phyloP scores from a whole-genome alignment of 2,797 vertebrate species.

The Cephalopachus bancanus region DNA sequence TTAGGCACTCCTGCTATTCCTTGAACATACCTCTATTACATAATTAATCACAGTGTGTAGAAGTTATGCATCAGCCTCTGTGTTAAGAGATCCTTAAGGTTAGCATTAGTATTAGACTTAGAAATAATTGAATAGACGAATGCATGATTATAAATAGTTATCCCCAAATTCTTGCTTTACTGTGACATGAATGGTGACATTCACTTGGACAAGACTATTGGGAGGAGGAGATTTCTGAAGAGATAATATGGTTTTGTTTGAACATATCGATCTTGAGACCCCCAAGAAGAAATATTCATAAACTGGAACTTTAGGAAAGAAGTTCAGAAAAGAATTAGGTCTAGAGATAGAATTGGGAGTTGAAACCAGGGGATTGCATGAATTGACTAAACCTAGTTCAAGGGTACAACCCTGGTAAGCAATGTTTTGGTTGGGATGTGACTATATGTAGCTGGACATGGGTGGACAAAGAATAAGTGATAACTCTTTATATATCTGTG shows the following conservation, averaged over 20 bases:
- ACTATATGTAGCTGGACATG: not conserved
- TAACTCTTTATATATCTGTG: not conserved
- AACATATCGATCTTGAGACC: not conserved
- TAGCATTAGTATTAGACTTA: not conserved
- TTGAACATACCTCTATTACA: not conserved
- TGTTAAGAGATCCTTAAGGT: not conserved
- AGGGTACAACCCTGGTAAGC: not conserved
- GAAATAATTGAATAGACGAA: not conserved
- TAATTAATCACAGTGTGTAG: not conserved
- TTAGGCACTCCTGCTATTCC: not conserved
- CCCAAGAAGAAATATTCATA: not conserved
- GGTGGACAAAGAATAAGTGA: not conserved
- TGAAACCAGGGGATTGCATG: not conserved
- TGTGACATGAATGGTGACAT: not conserved
- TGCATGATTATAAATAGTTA: not conserved
- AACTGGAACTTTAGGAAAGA: not conserved
- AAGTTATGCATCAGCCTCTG: not conserved
- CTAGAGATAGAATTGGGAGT: not conserved
- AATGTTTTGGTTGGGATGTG: not conserved
- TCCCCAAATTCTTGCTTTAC: not conserved
- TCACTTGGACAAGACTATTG: not conserved
- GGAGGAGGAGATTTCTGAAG: not conserved
- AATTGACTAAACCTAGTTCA: not conserved
- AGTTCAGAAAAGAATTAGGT: not conserved
- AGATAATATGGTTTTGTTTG: not conserved